phyloP scores from a whole-genome alignment of 2,113 vertebrate genomes.

The Taxidea taxus region DNA sequence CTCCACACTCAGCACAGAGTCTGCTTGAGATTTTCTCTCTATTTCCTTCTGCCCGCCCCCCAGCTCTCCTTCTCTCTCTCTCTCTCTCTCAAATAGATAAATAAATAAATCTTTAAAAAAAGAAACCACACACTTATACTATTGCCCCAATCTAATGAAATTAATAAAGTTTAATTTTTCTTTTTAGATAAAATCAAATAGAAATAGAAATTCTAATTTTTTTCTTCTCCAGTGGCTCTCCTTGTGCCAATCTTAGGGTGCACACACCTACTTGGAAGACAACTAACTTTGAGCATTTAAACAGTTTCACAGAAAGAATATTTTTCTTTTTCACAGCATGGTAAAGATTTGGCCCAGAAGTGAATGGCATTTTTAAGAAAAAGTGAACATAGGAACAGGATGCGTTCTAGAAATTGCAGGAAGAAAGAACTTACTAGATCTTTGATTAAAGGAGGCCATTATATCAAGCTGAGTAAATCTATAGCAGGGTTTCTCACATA shows the following conservation, averaged over 20 bases:
- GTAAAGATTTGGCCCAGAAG: conserved; percentile 37
- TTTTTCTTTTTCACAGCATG: not conserved
- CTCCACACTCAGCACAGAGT: not conserved
- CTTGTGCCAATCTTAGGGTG: not conserved
- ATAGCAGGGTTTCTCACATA: not conserved
- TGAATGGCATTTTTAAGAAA: conserved; percentile 16
- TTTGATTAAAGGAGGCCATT: not conserved
- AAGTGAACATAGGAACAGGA: not conserved
- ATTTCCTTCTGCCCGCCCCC: not conserved
- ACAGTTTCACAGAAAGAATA: not conserved
- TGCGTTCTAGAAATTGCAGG: conserved; percentile 5
- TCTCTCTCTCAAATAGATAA: not conserved
- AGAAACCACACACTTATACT: not conserved
- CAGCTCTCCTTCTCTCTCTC: not conserved
- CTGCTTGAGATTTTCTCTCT: not conserved
- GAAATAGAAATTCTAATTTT: not conserved
- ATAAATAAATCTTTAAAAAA: not conserved
- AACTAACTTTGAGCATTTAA: not conserved
- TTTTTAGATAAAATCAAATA: not conserved
- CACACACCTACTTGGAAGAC: not conserved
- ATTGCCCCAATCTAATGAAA: not conserved
- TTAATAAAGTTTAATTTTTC: not conserved
- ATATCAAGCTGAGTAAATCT: not conserved
- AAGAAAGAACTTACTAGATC: not conserved
- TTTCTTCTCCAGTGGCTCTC: no score